phyloP scores from a whole-genome alignment of 2,113 vertebrate genomes.

The Ophthalmolycus amberensis region DNA sequence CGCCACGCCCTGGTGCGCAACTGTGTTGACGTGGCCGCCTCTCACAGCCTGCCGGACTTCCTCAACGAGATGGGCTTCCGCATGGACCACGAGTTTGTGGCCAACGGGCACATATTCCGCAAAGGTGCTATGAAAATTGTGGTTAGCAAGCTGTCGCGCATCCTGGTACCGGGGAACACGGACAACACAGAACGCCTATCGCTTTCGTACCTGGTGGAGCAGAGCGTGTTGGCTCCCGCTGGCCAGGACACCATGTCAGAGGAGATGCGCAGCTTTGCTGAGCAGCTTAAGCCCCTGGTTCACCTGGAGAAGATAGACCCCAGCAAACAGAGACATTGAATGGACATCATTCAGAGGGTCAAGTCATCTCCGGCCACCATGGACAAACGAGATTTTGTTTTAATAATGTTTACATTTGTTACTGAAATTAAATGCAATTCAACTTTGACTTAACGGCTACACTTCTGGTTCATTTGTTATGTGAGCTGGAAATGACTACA shows the following conservation, averaged over 20 bases:
- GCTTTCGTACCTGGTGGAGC: slow-evolving; percentile 92
- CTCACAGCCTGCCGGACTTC: slow-evolving; percentile 94
- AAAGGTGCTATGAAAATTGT: slow-evolving; percentile 95
- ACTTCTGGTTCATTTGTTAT: slow-evolving; percentile 17
- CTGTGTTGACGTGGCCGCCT: slow-evolving; percentile 95
- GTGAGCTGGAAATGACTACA: neutral
- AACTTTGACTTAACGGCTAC: slow-evolving; percentile 11
- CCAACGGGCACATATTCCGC: slow-evolving; percentile 94
- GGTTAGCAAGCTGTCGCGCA: slow-evolving; percentile 94
- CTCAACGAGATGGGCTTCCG: slow-evolving; percentile 98
- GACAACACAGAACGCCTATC: slow-evolving; percentile 95
- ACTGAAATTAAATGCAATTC: slow-evolving; percentile 35
- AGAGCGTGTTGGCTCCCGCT: slow-evolving; percentile 84
- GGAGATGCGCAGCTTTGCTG: slow-evolving; percentile 96
- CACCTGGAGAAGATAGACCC: slow-evolving; percentile 98
- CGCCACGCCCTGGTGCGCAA: slow-evolving; percentile 93
- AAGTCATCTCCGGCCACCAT: neutral
- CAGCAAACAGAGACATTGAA: slow-evolving; percentile 87
- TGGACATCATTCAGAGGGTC: slow-evolving; percentile 59
- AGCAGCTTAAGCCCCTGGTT: slow-evolving; percentile 95
- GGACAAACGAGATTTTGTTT: neutral
- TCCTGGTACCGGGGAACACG: slow-evolving; percentile 92
- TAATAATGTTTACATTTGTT: neutral
- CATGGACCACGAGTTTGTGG: slow-evolving; percentile 98
- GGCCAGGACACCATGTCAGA: slow-evolving; percentile 89